phyloP scores from a whole-genome alignment of 2,797 vertebrate species.

The Chelon labrosus region DNA sequence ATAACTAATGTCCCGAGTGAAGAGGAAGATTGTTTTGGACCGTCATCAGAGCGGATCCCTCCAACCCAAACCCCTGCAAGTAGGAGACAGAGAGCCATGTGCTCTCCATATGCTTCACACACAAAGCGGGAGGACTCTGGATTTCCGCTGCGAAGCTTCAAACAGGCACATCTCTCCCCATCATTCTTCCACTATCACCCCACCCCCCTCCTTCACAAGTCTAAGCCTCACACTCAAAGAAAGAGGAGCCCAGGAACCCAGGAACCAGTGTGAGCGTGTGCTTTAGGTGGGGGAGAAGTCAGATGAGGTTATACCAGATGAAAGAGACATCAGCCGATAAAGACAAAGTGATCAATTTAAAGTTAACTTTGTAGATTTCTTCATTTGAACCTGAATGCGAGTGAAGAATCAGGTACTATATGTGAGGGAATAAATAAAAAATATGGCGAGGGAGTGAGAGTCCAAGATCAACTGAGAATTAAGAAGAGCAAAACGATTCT shows the following conservation, averaged over 20 bases:
- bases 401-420: too few relatives aligned
- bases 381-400: not conserved
- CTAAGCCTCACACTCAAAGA: conserved; percentile 42
- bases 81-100: conserved; percentile 63
- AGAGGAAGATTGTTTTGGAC: conserved; percentile 77
- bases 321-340: not conserved
- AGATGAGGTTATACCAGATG: conserved; percentile 13
- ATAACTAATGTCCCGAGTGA: conserved; percentile 74
- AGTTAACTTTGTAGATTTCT: not conserved
- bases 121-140: conserved; percentile 56
- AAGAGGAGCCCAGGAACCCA: not conserved
- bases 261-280: conserved; percentile 7
- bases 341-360: conserved; percentile 9
- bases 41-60: conserved; percentile 72
- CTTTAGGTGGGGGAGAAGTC: not conserved
- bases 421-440: too few relatives aligned
- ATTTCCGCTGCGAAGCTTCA: conserved; percentile 71
- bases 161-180: conserved; percentile 50
- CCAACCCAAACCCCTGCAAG: conserved; percentile 37
- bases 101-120: conserved; percentile 76
- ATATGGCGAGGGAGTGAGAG: too few relatives aligned
- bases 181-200: conserved; percentile 57
- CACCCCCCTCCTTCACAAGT: conserved; percentile 38
- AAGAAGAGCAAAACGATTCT: too few relatives aligned
- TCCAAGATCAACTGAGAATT: too few relatives aligned